phyloP scores from a whole-genome alignment of 2,888 invertebrate species.

The Microdon myrmicae region DNA sequence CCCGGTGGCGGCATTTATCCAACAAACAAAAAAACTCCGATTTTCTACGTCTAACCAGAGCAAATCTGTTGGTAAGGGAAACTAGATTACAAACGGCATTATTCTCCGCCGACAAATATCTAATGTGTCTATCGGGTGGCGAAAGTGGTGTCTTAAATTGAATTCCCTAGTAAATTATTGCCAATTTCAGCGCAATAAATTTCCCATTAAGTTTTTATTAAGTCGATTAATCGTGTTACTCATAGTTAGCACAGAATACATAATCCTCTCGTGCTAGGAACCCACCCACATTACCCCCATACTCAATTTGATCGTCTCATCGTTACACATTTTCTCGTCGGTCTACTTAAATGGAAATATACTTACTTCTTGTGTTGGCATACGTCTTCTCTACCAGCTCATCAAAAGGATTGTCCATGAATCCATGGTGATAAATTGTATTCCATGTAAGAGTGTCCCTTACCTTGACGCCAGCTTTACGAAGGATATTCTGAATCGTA shows the following conservation, averaged over 20 bases:
- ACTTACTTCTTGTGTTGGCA: constrained; percentile 88
- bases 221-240: constrained; percentile 18
- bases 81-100: too few species aligned
- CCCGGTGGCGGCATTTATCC: too few species aligned
- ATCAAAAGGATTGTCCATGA: constrained; percentile 86
- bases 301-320: background rate
- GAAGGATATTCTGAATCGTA: constrained; percentile 79
- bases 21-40: too few species aligned
- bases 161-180: too few species aligned
- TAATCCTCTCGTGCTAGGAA: constrained; percentile 2
- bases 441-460: constrained; percentile 74
- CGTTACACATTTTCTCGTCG: background rate
- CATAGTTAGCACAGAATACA: constrained; percentile 36
- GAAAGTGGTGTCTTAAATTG: too few species aligned
- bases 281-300: background rate
- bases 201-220: too few species aligned
- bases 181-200: too few species aligned
- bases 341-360: constrained; percentile 1
- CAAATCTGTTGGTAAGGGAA: too few species aligned
- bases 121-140: too few species aligned
- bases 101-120: too few species aligned
- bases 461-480: constrained; percentile 77
- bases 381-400: constrained; percentile 84
- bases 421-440: constrained; percentile 83
- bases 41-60: too few species aligned